phyloP scores from a whole-genome alignment of 2,888 invertebrate species.

The Ommatoiulus sabulosus region DNA sequence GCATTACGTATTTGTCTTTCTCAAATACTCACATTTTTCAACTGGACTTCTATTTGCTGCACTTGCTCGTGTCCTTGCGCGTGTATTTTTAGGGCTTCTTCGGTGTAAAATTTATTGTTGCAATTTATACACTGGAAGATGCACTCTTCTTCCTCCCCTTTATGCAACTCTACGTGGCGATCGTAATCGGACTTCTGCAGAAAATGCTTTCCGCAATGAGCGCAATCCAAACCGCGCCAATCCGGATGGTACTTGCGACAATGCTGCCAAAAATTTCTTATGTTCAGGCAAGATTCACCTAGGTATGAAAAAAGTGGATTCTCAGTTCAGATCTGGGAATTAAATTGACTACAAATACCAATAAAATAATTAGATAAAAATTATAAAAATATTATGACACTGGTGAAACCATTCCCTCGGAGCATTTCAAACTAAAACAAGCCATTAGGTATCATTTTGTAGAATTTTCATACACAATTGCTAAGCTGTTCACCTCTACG shows the following conservation, averaged over 20 bases:
- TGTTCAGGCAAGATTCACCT: slow-evolving; percentile 50
- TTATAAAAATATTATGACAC: too few relatives aligned
- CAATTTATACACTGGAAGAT: slow-evolving; percentile 38
- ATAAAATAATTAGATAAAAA: too few relatives aligned
- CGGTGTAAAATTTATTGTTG: slow-evolving; percentile 51
- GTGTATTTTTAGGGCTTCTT: slow-evolving; percentile 51
- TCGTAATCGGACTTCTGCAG: slow-evolving; percentile 56
- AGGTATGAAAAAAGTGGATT: slow-evolving; percentile 6
- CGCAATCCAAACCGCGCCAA: slow-evolving; percentile 57
- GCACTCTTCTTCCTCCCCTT: background rate
- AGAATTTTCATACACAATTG: too few relatives aligned
- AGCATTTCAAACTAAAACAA: too few relatives aligned
- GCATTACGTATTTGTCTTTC: background rate
- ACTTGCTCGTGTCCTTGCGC: slow-evolving; percentile 53
- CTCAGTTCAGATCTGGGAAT: too few relatives aligned
- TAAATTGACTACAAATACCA: too few relatives aligned
- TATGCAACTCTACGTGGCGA: slow-evolving; percentile 53
- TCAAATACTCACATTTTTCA: slow-evolving; percentile 9
- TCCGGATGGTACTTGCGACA: slow-evolving; percentile 56
- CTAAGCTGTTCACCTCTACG: too few relatives aligned
- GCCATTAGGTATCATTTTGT: too few relatives aligned
- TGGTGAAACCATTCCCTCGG: too few relatives aligned
- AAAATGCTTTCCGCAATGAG: slow-evolving; percentile 57
- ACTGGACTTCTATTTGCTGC: slow-evolving; percentile 10
- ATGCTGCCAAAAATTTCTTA: slow-evolving; percentile 56